Conservation (phyloP, 2,888 invertebrate species). For the Lissonota sp. region DNA sequence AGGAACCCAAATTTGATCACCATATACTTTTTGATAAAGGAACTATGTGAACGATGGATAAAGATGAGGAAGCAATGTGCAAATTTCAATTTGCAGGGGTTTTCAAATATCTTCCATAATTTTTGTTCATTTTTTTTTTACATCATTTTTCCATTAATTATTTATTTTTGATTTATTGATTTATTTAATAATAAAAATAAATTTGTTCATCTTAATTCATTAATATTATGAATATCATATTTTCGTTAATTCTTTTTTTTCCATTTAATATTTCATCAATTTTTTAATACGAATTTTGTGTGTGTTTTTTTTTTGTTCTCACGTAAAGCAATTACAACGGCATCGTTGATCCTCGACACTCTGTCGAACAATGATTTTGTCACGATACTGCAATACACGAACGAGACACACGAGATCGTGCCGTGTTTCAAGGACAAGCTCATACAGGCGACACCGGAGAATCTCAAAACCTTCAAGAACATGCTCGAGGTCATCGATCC, state of each 20-base stretch:
- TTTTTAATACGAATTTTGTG: conserved; percentile 1
- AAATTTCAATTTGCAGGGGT: no score
- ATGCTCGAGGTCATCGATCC: conserved; percentile 89
- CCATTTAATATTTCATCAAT: conserved; percentile 1
- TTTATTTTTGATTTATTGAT: background rate
- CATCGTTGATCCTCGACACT: conserved; percentile 95
- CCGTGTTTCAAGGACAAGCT: conserved; percentile 93
- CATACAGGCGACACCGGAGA: conserved; percentile 95
- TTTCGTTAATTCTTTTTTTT: background rate
- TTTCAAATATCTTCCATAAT: background rate
- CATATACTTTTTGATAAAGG: no score
- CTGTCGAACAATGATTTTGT: conserved; percentile 99
- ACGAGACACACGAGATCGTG: conserved; percentile 90
- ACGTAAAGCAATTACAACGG: conserved; percentile 86
- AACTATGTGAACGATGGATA: no score
- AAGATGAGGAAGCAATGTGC: no score
- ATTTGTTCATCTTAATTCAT: no score
- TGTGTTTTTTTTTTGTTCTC: conserved; percentile 28
- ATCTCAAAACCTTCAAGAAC: conserved; percentile 90
- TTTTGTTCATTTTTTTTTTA: background rate
- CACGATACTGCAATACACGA: conserved; percentile 94
- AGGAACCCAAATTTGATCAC: no score
- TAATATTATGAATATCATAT: no score
- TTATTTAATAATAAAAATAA: background rate
- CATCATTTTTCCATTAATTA: background rate